phyloP scores from a whole-genome alignment of 2,797 vertebrate genomes.

The Acestrorhynchus altus region DNA sequence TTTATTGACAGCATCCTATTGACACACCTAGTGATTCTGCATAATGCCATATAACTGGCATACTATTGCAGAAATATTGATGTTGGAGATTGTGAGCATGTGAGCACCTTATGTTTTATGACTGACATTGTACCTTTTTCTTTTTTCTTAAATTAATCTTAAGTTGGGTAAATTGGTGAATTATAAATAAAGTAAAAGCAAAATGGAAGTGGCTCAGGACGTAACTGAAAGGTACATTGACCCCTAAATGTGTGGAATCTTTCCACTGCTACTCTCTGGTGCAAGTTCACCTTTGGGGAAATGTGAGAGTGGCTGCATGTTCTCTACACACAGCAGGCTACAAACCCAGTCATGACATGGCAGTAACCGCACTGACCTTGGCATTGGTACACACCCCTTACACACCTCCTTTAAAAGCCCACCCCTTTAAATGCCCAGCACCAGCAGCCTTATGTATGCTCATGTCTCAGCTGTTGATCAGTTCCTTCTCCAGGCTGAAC shows the following conservation, averaged over 20 bases:
- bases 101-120: no score
- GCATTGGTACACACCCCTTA: neutral
- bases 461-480: neutral
- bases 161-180: no score
- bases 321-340: slow-evolving; percentile 11
- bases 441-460: neutral
- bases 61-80: no score
- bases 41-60: no score
- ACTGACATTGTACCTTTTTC: no score
- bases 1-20: no score
- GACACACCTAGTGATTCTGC: no score
- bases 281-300: neutral
- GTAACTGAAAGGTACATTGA: no score
- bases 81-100: no score
- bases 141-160: no score
- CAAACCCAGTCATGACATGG: neutral
- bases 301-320: slow-evolving; percentile 11
- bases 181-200: no score
- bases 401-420: neutral
- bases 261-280: neutral
- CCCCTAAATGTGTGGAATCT: neutral
- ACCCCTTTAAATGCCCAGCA: neutral
- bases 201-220: no score
- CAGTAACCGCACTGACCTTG: slow-evolving; percentile 12
- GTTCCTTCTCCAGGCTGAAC: neutral